Evolutionary conservation across 2,797 vertebrate genomes (phyloP).

Genomic region (Amblyraja radiata): DNA sequence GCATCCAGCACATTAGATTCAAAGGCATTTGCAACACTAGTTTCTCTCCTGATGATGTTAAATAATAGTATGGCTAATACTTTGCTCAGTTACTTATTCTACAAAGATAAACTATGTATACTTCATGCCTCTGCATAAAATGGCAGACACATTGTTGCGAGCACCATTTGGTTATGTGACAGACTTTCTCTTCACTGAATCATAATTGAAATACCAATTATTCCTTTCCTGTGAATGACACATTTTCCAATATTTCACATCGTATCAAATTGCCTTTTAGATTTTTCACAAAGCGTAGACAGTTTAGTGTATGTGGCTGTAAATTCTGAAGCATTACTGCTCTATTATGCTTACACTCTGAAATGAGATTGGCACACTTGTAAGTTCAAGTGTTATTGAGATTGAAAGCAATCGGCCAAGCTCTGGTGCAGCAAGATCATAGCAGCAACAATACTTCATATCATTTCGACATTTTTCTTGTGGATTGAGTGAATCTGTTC

Average conservation of each 20-base stretch:
- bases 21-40: neutral
- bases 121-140: neutral
- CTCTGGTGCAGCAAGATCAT: neutral
- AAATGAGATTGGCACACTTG: slow-evolving; percentile 15
- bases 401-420: neutral
- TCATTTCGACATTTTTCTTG: neutral
- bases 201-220: slow-evolving; percentile 21
- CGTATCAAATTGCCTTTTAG: slow-evolving; percentile 2
- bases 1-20: neutral
- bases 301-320: neutral
- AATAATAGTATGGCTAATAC: neutral
- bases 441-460: neutral
- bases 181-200: neutral
- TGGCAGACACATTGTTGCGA: neutral
- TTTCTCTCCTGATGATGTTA: neutral
- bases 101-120: neutral
- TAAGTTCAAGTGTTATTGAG: slow-evolving; percentile 6
- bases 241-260: neutral
- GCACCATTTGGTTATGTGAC: neutral
- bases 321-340: neutral
- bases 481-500: neutral
- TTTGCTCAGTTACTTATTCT: neutral
- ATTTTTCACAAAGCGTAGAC: neutral
- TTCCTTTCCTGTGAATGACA: slow-evolving; percentile 26
- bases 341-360: neutral